A percentile compares a stretch with the other conserved stretches of the same genome.
Evolutionary conservation across 2,888 invertebrate genomes (phyloP).

Genomic region (Drymonia ruficornis): DNA sequence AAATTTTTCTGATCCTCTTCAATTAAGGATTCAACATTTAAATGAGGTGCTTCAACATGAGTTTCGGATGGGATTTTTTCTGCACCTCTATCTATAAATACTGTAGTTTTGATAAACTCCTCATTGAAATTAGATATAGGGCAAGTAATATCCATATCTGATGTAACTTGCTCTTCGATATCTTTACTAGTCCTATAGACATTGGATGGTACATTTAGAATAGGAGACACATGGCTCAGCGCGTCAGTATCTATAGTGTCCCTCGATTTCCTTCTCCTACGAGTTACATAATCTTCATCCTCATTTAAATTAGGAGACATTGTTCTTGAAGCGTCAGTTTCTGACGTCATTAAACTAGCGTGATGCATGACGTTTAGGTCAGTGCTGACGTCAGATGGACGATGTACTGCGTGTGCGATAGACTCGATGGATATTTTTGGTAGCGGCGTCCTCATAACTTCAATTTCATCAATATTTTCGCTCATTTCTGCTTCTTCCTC

Average conservation of each 20-base stretch:
- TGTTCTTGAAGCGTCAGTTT: not conserved
- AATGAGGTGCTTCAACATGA: not conserved
- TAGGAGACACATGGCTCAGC: not conserved
- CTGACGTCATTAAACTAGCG: not conserved
- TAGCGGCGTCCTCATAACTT: constrained; percentile 11
- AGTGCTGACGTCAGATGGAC: not conserved
- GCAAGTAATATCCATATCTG: not conserved
- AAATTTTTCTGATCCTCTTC: not conserved
- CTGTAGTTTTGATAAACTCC: not conserved
- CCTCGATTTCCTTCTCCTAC: not conserved
- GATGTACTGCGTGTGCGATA: not conserved
- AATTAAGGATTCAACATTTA: not conserved
- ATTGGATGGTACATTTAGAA: not conserved
- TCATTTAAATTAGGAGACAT: not conserved
- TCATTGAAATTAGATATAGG: not conserved
- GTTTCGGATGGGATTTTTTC: not conserved
- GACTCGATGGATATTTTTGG: constrained; percentile 11
- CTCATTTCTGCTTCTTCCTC: not conserved
- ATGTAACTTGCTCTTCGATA: not conserved
- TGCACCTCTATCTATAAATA: not conserved
- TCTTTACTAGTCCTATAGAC: not conserved
- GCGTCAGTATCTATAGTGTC: not conserved
- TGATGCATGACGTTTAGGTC: not conserved
- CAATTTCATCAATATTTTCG: not conserved
- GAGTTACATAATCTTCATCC: not conserved